phyloP scores from a whole-genome alignment of 2,797 vertebrate species.

The Eremophila alpestris region DNA sequence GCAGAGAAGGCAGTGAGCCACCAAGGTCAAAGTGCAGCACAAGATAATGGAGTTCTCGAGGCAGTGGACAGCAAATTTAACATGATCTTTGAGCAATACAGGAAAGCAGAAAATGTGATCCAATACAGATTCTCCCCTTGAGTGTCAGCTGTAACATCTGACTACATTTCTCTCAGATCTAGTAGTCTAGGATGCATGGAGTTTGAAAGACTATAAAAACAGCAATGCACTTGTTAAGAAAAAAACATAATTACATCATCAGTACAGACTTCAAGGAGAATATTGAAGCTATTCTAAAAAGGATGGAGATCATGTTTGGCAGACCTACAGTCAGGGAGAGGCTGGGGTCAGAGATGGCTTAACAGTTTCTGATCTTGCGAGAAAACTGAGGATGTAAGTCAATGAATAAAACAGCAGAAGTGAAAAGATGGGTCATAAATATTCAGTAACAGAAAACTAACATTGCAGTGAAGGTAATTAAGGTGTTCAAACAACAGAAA shows the following conservation, averaged over 20 bases:
- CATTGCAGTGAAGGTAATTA: not conserved
- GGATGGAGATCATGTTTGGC: not conserved
- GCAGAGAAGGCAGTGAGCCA: not conserved
- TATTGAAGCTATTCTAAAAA: not conserved
- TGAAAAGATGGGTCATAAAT: not conserved
- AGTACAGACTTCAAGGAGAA: slow-evolving; percentile 1
- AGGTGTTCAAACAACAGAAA: not conserved
- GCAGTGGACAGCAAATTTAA: slow-evolving; percentile 18
- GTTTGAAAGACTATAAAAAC: slow-evolving; percentile 9
- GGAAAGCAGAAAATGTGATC: not conserved
- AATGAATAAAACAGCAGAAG: not conserved
- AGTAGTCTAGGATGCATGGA: not conserved
- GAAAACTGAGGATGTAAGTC: not conserved
- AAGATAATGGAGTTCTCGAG: not conserved
- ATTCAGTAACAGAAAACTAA: slow-evolving; percentile 9
- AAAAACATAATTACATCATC: not conserved
- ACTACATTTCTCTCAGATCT: not conserved
- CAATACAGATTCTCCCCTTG: not conserved
- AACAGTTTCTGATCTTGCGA: not conserved
- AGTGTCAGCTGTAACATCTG: not conserved
- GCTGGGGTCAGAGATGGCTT: not conserved
- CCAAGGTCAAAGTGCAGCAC: not conserved
- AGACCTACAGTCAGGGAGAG: not conserved
- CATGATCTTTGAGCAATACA: not conserved
- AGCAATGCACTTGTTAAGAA: not conserved